Percentiles rank a stretch among this genome's conserved stretches.
phyloP scores from a whole-genome alignment of 2,113 vertebrate species.

The Leiothrix lutea region DNA sequence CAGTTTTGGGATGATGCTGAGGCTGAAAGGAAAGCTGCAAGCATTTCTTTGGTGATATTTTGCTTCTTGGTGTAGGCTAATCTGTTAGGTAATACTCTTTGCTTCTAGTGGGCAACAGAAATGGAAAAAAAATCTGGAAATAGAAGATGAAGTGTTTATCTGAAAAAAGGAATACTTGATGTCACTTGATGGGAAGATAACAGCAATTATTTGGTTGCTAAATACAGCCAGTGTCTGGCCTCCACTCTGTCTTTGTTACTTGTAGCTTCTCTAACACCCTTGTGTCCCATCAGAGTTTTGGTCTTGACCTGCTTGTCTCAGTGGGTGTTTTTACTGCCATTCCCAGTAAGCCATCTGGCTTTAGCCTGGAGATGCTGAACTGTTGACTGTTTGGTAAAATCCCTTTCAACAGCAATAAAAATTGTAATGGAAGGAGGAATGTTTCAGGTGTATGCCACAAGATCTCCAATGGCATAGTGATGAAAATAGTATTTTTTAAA shows the following conservation, averaged over 20 bases:
- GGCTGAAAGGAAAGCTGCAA: neutral
- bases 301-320: neutral
- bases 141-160: neutral
- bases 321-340: neutral
- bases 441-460: neutral
- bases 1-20: neutral
- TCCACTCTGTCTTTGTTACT: neutral
- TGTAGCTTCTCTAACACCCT: neutral
- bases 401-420: neutral
- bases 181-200: neutral
- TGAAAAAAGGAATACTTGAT: neutral
- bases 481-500: neutral
- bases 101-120: neutral
- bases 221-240: neutral
- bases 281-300: neutral
- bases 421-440: neutral
- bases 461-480: neutral
- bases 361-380: neutral
- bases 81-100: neutral
- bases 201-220: neutral
- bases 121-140: neutral
- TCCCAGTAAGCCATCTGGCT: neutral
- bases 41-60: neutral
- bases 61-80: neutral
- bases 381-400: neutral